Conservation (phyloP, 2,888 invertebrate genomes). For the Philaethria dido region DNA sequence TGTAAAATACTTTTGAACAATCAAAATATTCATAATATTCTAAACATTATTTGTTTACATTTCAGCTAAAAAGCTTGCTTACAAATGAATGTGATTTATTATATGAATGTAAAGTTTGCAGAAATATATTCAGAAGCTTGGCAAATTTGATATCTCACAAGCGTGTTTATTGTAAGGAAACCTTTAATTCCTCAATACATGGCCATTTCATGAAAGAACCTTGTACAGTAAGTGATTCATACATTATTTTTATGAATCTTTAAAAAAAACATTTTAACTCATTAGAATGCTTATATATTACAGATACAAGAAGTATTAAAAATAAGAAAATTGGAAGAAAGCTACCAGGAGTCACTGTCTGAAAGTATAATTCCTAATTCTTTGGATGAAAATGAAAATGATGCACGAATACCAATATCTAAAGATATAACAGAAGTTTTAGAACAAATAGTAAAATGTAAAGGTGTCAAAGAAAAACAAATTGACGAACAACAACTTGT, state of each 20-base stretch:
- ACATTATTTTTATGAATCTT: slow-evolving; percentile 14
- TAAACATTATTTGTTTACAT: not conserved
- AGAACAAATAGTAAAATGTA: slow-evolving; percentile 75
- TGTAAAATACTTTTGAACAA: slow-evolving; percentile 4
- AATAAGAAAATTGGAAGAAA: slow-evolving; percentile 77
- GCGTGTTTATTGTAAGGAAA: slow-evolving; percentile 89
- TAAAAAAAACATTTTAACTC: not conserved
- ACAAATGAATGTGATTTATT: slow-evolving; percentile 94
- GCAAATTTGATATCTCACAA: slow-evolving; percentile 96
- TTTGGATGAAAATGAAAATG: slow-evolving; percentile 51
- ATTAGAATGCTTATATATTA: slow-evolving; percentile 37
- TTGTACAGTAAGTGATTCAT: slow-evolving; percentile 69
- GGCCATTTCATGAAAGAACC: slow-evolving; percentile 72
- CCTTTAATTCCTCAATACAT: slow-evolving; percentile 75
- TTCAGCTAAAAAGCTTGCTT: slow-evolving; percentile 89
- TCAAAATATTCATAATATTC: not conserved
- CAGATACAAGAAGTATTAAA: slow-evolving; percentile 74
- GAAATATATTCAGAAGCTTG: slow-evolving; percentile 93
- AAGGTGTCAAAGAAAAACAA: slow-evolving; percentile 52
- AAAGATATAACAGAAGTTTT: slow-evolving; percentile 83
- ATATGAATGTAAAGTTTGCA: slow-evolving; percentile 94
- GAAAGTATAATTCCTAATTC: slow-evolving; percentile 50
- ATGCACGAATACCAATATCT: slow-evolving; percentile 69
- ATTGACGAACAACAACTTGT: slow-evolving; percentile 59
- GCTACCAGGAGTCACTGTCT: slow-evolving; percentile 69